phyloP scores from a whole-genome alignment of 1,140 invertebrate species.

The Penaeus vannamei region DNA sequence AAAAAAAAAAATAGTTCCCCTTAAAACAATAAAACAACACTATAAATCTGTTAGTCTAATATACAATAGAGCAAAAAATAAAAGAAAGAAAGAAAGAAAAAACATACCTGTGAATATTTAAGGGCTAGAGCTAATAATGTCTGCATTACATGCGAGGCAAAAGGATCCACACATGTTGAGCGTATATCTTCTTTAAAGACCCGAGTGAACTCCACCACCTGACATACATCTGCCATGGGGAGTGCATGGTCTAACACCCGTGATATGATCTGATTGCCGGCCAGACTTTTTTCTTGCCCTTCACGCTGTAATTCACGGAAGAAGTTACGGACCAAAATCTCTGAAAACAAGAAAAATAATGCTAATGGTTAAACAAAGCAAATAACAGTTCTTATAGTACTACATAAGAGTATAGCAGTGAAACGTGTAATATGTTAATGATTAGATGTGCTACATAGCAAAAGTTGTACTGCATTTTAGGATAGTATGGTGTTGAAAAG shows the following conservation, averaged over 20 bases:
- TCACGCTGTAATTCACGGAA: slow-evolving; percentile 43
- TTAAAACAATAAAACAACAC: not conserved
- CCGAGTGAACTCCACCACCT: slow-evolving; percentile 32
- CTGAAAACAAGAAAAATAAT: slow-evolving; percentile 7
- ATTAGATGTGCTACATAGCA: no score
- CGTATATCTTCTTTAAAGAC: slow-evolving; percentile 40
- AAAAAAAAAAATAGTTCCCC: not conserved
- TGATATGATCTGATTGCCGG: slow-evolving; percentile 54
- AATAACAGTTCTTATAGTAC: no score
- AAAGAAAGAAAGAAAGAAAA: not conserved
- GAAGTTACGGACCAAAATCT: slow-evolving; percentile 51
- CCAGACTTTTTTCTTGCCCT: slow-evolving; percentile 39
- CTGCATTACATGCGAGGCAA: slow-evolving; percentile 55
- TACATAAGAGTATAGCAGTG: no score
- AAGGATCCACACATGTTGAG: slow-evolving; percentile 42
- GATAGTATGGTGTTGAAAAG: no score
- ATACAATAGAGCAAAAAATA: not conserved
- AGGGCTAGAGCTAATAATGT: slow-evolving; percentile 50
- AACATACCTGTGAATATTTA: slow-evolving; percentile 50
- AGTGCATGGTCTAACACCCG: slow-evolving; percentile 49
- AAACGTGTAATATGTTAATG: no score
- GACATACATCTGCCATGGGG: slow-evolving; percentile 23
- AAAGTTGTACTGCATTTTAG: no score
- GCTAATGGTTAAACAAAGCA: not conserved
- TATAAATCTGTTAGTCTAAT: not conserved